Conservation (phyloP, 2,888 invertebrate genomes). For the Chironomus riparius region DNA sequence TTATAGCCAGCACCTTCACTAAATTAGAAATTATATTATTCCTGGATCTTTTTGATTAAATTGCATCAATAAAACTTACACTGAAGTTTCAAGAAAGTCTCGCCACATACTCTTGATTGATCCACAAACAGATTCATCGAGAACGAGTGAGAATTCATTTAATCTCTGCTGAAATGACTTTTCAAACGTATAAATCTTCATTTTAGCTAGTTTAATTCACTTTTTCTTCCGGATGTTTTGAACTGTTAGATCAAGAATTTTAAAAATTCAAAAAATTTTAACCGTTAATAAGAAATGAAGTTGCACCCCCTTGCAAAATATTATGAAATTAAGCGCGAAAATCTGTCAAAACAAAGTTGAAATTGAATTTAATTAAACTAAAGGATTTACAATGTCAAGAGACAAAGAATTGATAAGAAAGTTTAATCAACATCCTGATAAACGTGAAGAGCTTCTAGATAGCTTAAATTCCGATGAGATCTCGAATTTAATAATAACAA, state of each 20-base stretch:
- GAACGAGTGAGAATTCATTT: constrained; percentile 46
- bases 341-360: neutral
- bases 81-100: neutral
- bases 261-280: neutral
- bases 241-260: neutral
- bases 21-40: neutral
- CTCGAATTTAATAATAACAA: too few relatives aligned
- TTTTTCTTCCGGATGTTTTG: neutral
- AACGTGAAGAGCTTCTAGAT: too few relatives aligned
- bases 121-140: constrained; percentile 39
- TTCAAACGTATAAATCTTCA: constrained; percentile 50
- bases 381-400: too few relatives aligned
- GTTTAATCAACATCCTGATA: too few relatives aligned
- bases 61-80: neutral
- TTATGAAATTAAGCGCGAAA: neutral
- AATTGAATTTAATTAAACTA: neutral
- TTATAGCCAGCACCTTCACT: constrained; percentile 51
- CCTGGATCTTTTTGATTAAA: neutral
- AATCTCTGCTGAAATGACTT: constrained; percentile 49
- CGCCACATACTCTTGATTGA: constrained; percentile 24
- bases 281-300: neutral
- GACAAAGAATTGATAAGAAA: too few relatives aligned
- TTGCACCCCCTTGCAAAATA: neutral
- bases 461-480: too few relatives aligned
- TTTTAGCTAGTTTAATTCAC: constrained; percentile 32